Evolutionary conservation across 2,888 invertebrate genomes (phyloP).

Genomic region (Epiblema foenella): DNA sequence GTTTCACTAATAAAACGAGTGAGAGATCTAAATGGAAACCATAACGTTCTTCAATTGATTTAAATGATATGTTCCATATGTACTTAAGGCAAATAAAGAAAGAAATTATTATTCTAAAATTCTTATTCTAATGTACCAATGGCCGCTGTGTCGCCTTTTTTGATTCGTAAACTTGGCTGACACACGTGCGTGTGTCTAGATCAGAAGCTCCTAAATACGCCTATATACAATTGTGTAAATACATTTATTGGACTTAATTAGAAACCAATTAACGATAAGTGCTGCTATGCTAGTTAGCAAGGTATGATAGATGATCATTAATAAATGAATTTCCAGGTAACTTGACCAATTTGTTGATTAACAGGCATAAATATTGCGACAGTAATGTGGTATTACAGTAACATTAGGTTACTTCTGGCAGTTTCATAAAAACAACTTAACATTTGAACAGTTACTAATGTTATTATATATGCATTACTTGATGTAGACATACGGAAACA

Average conservation of each 20-base stretch:
- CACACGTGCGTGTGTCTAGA: too few relatives aligned
- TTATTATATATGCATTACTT: not conserved
- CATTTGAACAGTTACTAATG: not conserved
- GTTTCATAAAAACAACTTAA: not conserved
- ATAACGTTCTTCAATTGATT: too few relatives aligned
- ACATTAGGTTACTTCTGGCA: not conserved
- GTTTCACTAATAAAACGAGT: too few relatives aligned
- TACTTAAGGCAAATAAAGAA: too few relatives aligned
- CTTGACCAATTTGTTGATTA: constrained; percentile 6
- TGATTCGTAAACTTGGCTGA: too few relatives aligned
- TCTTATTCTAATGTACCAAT: too few relatives aligned
- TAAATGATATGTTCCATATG: too few relatives aligned
- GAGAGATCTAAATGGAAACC: too few relatives aligned
- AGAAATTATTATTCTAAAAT: too few relatives aligned
- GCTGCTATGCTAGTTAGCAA: not conserved
- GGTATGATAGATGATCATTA: not conserved
- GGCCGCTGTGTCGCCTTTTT: too few relatives aligned
- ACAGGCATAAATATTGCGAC: not conserved
- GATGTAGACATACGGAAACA: constrained; percentile 3
- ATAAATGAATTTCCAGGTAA: not conserved
- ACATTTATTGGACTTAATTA: not conserved
- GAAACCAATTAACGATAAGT: not conserved
- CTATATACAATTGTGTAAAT: not conserved
- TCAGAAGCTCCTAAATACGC: not conserved
- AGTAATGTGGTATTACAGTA: not conserved